Evolutionary conservation across 2,888 invertebrate species (phyloP).

Genomic region (Phengaris arion): DNA sequence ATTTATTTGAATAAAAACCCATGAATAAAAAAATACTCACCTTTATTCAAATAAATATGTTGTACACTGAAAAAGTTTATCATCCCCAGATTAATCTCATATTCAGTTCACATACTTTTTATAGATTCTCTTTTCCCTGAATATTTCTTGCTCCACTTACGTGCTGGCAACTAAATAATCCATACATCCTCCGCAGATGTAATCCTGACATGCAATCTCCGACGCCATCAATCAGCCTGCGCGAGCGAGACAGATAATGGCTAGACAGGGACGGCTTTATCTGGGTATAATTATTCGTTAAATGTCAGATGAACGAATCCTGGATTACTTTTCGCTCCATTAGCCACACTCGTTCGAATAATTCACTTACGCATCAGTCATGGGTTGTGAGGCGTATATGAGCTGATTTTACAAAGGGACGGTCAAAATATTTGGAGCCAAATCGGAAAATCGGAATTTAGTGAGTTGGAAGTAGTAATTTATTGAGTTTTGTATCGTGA

Average conservation of each 20-base stretch:
- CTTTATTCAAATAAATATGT: neutral
- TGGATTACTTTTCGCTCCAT: conserved; percentile 32
- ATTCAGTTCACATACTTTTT: neutral
- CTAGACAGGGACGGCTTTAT: conserved; percentile 37
- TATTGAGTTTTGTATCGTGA: neutral
- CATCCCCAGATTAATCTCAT: neutral
- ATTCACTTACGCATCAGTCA: conserved; percentile 32
- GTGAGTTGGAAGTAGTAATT: neutral
- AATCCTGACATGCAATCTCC: conserved; percentile 77
- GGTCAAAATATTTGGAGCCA: conserved; percentile 19
- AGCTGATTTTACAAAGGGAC: conserved; percentile 23
- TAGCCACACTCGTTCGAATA: conserved; percentile 31
- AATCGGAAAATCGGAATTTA: neutral
- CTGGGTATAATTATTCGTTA: conserved; percentile 50
- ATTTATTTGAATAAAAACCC: too few relatives aligned
- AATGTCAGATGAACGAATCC: conserved; percentile 43
- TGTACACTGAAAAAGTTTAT: neutral
- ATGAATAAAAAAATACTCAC: neutral
- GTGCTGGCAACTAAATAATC: conserved; percentile 68
- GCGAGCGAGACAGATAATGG: conserved; percentile 39
- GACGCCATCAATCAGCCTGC: conserved; percentile 66
- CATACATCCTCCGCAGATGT: conserved; percentile 72
- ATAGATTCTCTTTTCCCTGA: conserved; percentile 49
- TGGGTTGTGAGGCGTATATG: conserved; percentile 24
- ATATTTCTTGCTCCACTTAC: conserved; percentile 61